A percentile compares a stretch with the other conserved stretches of the same genome.
phyloP scores from a whole-genome alignment of 1,140 invertebrate species.

The Ips nitidus region DNA sequence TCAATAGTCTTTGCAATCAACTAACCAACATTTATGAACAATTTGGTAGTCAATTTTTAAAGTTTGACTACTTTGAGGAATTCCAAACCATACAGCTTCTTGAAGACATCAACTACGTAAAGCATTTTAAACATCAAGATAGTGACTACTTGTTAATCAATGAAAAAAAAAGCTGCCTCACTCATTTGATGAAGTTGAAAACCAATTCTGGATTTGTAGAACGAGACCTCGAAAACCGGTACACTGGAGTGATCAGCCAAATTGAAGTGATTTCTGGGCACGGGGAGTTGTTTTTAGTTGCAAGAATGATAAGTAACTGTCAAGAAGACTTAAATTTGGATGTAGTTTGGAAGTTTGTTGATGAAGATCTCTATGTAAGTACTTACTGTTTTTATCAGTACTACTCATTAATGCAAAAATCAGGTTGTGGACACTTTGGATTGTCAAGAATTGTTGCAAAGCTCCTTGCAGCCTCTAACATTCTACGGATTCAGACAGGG shows the following conservation, averaged over 20 bases:
- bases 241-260: conserved; percentile 38
- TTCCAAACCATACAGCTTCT: conserved; percentile 48
- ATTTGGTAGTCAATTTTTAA: conserved; percentile 51
- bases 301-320: neutral
- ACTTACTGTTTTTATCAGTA: too few species aligned
- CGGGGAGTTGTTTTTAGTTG: conserved; percentile 49
- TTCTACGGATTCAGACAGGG: conserved; percentile 44
- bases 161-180: conserved; percentile 48
- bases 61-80: conserved; percentile 54
- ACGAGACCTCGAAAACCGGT: too few species aligned
- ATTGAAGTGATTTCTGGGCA: conserved; percentile 41
- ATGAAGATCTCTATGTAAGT: conserved; percentile 42
- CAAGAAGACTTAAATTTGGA: neutral
- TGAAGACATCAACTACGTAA: conserved; percentile 45
- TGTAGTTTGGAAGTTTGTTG: conserved; percentile 53
- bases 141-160: conserved; percentile 52
- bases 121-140: conserved; percentile 47
- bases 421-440: conserved; percentile 34
- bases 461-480: conserved; percentile 43
- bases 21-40: conserved; percentile 41
- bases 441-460: conserved; percentile 44
- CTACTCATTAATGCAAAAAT: too few species aligned
- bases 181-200: conserved; percentile 30
- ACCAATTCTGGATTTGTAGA: neutral
- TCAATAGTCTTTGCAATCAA: conserved; percentile 47